Base-by-base conservation (phyloP, 2,888 invertebrate species). In the Parapristionchus giblindavisi region DNA sequence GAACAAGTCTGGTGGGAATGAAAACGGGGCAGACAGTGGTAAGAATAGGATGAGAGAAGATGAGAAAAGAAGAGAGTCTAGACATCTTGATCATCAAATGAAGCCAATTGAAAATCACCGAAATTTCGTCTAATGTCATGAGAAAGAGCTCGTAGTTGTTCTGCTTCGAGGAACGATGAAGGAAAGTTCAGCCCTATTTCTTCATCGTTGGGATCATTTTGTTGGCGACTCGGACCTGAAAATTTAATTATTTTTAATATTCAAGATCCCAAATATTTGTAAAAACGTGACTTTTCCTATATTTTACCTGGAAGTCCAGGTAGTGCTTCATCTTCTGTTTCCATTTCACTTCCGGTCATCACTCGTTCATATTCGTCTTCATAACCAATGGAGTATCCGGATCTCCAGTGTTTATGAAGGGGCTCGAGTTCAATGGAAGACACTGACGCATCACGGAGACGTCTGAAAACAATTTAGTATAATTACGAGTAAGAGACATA, bases 311-410 rank as follows among this genome's bases (percentile, higher is more conserved):
- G 71, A n/a, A 34, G 63, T 40, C 29, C 61, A 21, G n/a, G 52
- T 21, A 68, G 72, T 56, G 80, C 75, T 71, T 85, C 84, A 14
- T 76, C 76, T 38, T 83, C 85, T n/a, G 83, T 83, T n/a, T 77
- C 79, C 76, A 81, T 79, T 72, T 73, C 73, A 60, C 73, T 61
- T 21, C 60, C 60, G 32, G 61, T 48, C n/a, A n/a, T n/a, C 51
- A 73, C 73, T 1, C 60, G 21, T 24, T 87, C 87, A 78, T 87
- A 87, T 77, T 87, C 87, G 77, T 87, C 85, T 48, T 87, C 87
- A 76, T 87, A 87, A 38, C 70, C 70, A 38, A 71, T 71, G 2
- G 70, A 70, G 27, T 70, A 70, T 2, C 54, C 63, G 0, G 68
- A 68, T 34, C 70, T 24, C 70, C 70, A 71, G 29, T 71, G 38